A percentile compares a stretch with the other conserved stretches of the same genome.
Conservation (phyloP, 2,113 vertebrate species). For the Seriola aureovittata region DNA sequence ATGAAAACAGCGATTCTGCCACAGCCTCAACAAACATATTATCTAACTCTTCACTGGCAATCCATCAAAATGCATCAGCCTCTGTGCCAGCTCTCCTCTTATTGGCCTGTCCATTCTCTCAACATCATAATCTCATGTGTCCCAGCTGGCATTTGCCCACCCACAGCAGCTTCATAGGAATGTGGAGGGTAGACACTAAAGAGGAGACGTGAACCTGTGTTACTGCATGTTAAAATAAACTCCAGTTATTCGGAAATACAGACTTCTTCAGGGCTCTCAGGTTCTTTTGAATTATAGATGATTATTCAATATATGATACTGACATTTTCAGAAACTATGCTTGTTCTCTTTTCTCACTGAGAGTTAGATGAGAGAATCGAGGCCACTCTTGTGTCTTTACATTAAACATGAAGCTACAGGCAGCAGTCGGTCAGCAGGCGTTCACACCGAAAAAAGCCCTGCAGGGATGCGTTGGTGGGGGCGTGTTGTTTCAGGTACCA, state of each 20-base stretch:
- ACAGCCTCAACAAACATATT: slow-evolving; percentile 48
- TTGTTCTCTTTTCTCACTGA: not conserved
- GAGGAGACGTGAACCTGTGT: slow-evolving; percentile 2
- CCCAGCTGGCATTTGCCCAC: slow-evolving; percentile 31
- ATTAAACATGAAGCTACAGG: no score
- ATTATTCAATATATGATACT: not conserved
- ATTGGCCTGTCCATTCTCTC: slow-evolving; percentile 42
- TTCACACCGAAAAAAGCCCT: not conserved
- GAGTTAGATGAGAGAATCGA: not conserved
- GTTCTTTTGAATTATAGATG: not conserved
- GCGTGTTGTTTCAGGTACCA: no score
- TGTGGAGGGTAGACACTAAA: slow-evolving; percentile 26
- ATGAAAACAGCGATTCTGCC: slow-evolving; percentile 52
- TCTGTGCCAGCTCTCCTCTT: slow-evolving; percentile 50
- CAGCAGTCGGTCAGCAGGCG: not conserved
- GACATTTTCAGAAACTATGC: not conserved
- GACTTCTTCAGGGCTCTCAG: slow-evolving; percentile 1
- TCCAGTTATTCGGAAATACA: not conserved
- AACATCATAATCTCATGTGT: slow-evolving; percentile 29
- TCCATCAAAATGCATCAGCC: slow-evolving; percentile 57
- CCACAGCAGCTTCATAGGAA: slow-evolving; percentile 30
- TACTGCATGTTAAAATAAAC: slow-evolving; percentile 1
- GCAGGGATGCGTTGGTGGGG: no score
- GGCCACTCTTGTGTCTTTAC: not conserved
- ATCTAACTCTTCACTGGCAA: slow-evolving; percentile 40